Evolutionary conservation across 1,140 invertebrate species (phyloP).

Genomic region (Drosophila parvula): DNA sequence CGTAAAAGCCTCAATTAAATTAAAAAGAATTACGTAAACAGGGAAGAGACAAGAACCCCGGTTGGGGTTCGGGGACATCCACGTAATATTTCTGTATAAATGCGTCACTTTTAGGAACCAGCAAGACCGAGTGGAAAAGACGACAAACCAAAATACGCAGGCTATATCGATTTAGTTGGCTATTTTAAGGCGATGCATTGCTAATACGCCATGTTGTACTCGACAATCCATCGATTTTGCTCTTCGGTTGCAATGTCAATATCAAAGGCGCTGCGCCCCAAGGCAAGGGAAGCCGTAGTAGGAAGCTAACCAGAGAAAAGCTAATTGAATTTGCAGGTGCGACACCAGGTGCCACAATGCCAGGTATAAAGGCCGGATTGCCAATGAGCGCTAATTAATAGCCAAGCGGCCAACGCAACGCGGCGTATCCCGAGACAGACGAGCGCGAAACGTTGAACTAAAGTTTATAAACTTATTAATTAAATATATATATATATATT

Average conservation of each 20-base stretch:
- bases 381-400: constrained; percentile 73
- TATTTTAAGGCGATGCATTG: constrained; percentile 52
- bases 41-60: not conserved
- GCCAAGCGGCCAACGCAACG: constrained; percentile 65
- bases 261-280: constrained; percentile 62
- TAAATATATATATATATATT: not conserved
- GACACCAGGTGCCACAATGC: constrained; percentile 45
- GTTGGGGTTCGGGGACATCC: not conserved
- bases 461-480: constrained; percentile 2
- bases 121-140: constrained; percentile 2
- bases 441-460: constrained; percentile 43
- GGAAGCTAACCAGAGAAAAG: constrained; percentile 14
- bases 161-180: constrained; percentile 19
- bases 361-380: constrained; percentile 78
- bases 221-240: constrained; percentile 56
- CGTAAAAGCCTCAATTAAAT: constrained; percentile 60
- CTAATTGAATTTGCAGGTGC: constrained; percentile 69
- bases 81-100: constrained; percentile 52
- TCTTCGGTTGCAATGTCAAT: constrained; percentile 68
- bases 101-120: constrained; percentile 53
- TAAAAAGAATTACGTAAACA: constrained; percentile 50
- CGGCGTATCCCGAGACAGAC: constrained; percentile 54
- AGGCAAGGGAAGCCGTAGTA: constrained; percentile 58
- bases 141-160: constrained; percentile 34
- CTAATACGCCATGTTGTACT: constrained; percentile 66